Evolutionary conservation across 2,797 vertebrate genomes (phyloP), one percentile per base, ranked within the genome.

Genomic region (Heliangelus exortis): DNA sequence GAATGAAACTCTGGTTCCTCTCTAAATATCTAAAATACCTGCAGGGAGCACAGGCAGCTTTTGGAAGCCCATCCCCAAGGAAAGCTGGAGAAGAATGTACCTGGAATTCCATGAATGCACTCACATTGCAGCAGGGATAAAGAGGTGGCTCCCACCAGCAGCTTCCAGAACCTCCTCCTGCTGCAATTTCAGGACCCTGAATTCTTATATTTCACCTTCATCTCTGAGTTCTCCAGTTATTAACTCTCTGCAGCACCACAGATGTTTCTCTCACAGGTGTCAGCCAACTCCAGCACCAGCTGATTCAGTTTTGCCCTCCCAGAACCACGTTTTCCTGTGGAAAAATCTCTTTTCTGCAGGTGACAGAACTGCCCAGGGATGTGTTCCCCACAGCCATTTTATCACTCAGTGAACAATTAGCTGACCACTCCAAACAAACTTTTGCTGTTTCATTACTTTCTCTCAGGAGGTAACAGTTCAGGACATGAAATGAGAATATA

Each of bases 31-130:
- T 87, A 23, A 77, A 77, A 93, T 83, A 74, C 45, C 84, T 77
- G 81, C 59, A 6, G 0, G 45, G 23, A 84, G 80, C 86, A 79
- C 85, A 25, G 9, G 66, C 8, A 88, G 93, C 80, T 88, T 79
- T 39, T n/a, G 53, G 7, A 43, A 89, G 66, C 16, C 31, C 47
- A 1, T 43, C 69, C 9, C 8, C 26, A 74, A 84, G 54, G 59
- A 53, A 93, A 92, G 92, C 86, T 57, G 78, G 78, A 71, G 57
- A 89, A 89, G 79, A 95, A 95, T 75, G 81, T 16, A 94, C 84
- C 92, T 89, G 94, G 95, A 96, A 96, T 95, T 54, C 72, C 5
- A 53, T 3, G 68, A 92, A 95, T 79, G 90, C 2, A n/a, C 80
- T 81, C 67, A 16, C 71, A 63, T 3, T 59, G 84, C 82, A 78